These are phyloP conservation scores for Pogoniulus pusillus DNA, from an alignment of 2,797 vertebrate genomes.

Conservation along the genomic window DNA sequence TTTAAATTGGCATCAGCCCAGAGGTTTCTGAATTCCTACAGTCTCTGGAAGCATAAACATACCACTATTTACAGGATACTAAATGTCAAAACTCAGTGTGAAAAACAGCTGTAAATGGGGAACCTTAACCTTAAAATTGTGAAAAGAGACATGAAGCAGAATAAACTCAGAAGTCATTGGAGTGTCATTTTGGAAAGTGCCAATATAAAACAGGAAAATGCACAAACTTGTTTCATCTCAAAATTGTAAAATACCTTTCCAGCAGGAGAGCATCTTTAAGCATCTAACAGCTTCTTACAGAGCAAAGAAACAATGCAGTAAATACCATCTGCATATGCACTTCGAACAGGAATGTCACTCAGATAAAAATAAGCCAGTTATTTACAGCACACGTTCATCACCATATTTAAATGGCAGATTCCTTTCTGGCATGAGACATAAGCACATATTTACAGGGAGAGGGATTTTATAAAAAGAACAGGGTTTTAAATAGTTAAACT, in stretches of 20 bases:
- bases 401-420: not conserved
- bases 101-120: not conserved
- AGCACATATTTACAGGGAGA: not conserved
- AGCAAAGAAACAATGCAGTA: not conserved
- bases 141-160: not conserved
- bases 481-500: not conserved
- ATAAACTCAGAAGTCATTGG: not conserved
- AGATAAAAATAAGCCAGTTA: constrained; percentile 8
- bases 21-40: not conserved
- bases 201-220: not conserved
- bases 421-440: not conserved
- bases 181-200: not conserved
- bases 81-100: not conserved
- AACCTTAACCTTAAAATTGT: not conserved
- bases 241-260: not conserved
- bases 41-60: not conserved
- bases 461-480: not conserved
- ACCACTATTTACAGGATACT: not conserved
- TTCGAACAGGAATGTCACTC: not conserved
- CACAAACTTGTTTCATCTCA: not conserved
- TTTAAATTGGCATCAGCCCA: not conserved
- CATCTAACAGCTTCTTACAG: not conserved
- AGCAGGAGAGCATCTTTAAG: not conserved
- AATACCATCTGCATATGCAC: not conserved
- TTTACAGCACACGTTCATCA: not conserved